A percentile compares a stretch with the other conserved stretches of the same genome.
Evolutionary conservation across 2,113 vertebrate genomes (phyloP).

Genomic region (Cyprinodon tularosa): DNA sequence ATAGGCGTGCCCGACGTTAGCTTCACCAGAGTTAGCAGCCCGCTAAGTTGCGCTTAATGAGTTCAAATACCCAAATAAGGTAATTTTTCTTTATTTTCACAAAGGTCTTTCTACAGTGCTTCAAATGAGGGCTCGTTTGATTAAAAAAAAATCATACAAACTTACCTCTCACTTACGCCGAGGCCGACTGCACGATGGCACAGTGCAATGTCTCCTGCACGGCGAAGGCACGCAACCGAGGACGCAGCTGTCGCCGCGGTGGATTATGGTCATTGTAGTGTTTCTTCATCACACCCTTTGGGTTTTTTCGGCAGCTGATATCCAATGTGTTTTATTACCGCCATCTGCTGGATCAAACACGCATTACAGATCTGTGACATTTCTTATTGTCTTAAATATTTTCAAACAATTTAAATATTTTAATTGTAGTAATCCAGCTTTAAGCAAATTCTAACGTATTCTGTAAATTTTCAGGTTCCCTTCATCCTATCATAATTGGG

Average conservation of each 20-base stretch:
- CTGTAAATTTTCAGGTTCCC: too few relatives aligned
- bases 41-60: not conserved
- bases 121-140: not conserved
- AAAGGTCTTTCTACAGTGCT: conserved; percentile 52
- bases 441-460: too few relatives aligned
- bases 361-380: not conserved
- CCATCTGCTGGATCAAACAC: not conserved
- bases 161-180: conserved; percentile 77
- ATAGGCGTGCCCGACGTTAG: conserved; percentile 76
- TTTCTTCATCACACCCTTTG: not conserved
- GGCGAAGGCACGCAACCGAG: conserved; percentile 60
- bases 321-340: not conserved
- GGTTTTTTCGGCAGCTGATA: not conserved
- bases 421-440: too few relatives aligned
- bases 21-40: conserved; percentile 23
- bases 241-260: conserved; percentile 2
- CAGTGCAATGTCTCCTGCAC: conserved; percentile 64
- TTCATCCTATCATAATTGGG: too few relatives aligned
- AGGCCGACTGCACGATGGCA: conserved; percentile 71
- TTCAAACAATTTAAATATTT: too few relatives aligned
- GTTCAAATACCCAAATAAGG: not conserved
- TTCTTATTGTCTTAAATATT: not conserved
- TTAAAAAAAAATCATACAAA: conserved; percentile 38
- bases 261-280: conserved; percentile 65
- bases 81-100: not conserved